phyloP scores from a whole-genome alignment of 2,888 invertebrate genomes.

The Cremastinae sp. region DNA sequence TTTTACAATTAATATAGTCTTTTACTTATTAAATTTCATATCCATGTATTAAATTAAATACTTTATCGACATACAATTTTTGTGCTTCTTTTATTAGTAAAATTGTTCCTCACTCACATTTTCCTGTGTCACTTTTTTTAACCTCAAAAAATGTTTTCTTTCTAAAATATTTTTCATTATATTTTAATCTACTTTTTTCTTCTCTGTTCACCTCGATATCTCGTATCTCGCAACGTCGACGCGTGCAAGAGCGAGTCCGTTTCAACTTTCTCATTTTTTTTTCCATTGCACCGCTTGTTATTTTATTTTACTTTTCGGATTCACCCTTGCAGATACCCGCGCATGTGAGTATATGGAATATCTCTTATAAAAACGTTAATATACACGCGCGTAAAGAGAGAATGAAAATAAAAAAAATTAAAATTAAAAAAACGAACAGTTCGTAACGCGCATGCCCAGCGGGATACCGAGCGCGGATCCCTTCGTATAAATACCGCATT shows the following conservation, averaged over 20 bases:
- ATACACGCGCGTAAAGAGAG: slow-evolving; percentile 2
- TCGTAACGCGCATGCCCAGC: slow-evolving; percentile 66
- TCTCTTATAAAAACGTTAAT: slow-evolving; percentile 7
- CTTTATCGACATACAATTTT: too few species aligned
- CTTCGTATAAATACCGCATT: slow-evolving; percentile 71
- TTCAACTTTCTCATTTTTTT: slow-evolving; percentile 46
- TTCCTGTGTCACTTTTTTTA: too few species aligned
- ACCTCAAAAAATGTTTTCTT: too few species aligned
- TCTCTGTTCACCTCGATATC: slow-evolving; percentile 44
- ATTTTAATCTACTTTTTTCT: too few species aligned
- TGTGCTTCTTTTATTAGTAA: too few species aligned
- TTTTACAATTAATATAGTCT: too few species aligned
- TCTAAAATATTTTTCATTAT: too few species aligned
- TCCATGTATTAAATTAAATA: too few species aligned
- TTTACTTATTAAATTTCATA: too few species aligned
- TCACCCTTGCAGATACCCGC: slow-evolving; percentile 23
- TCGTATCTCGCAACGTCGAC: slow-evolving; percentile 28
- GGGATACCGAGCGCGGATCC: slow-evolving; percentile 57
- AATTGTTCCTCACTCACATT: too few species aligned
- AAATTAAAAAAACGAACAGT: slow-evolving; percentile 44
- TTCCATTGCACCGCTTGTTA: slow-evolving; percentile 29
- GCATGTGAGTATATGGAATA: slow-evolving; percentile 7
- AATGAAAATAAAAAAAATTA: slow-evolving; percentile 42
- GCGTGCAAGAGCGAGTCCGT: slow-evolving; percentile 9
- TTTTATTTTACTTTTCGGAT: slow-evolving; percentile 42